Conservation (phyloP, 2,888 invertebrate species). For the Cataglyphis altisquamis region DNA sequence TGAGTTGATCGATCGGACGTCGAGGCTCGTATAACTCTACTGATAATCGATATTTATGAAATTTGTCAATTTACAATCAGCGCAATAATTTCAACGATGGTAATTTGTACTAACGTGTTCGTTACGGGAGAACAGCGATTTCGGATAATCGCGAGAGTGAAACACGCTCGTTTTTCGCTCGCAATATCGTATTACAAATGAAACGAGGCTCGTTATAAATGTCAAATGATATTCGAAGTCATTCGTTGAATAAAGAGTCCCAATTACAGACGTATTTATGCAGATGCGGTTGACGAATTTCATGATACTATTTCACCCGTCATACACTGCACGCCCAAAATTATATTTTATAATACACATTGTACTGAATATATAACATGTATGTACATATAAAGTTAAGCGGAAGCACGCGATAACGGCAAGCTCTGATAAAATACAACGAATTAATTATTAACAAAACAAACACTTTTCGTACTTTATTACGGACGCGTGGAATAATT, state of each 20-base stretch:
- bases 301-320: slow-evolving; percentile 16
- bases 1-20: slow-evolving; percentile 25
- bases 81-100: slow-evolving; percentile 24
- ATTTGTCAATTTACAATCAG: slow-evolving; percentile 52
- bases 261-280: slow-evolving; percentile 44
- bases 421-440: not conserved
- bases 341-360: not conserved
- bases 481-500: slow-evolving; percentile 3
- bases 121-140: slow-evolving; percentile 38
- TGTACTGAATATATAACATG: slow-evolving; percentile 6
- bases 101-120: slow-evolving; percentile 42
- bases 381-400: slow-evolving; percentile 6
- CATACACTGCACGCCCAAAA: not conserved
- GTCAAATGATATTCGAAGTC: slow-evolving; percentile 51
- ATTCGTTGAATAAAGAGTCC: slow-evolving; percentile 48
- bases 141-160: slow-evolving; percentile 18
- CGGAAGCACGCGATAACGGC: not conserved
- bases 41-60: slow-evolving; percentile 49
- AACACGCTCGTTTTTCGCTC: slow-evolving; percentile 28
- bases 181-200: slow-evolving; percentile 35
- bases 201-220: slow-evolving; percentile 50
- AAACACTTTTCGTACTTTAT: slow-evolving; percentile 23
- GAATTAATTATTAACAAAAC: slow-evolving; percentile 36
- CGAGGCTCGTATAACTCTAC: not conserved
- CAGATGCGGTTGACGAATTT: slow-evolving; percentile 46